Evolutionary conservation across 2,113 vertebrate species (phyloP), one percentile per base, ranked within the genome.

Genomic region (Ammodytes marinus): DNA sequence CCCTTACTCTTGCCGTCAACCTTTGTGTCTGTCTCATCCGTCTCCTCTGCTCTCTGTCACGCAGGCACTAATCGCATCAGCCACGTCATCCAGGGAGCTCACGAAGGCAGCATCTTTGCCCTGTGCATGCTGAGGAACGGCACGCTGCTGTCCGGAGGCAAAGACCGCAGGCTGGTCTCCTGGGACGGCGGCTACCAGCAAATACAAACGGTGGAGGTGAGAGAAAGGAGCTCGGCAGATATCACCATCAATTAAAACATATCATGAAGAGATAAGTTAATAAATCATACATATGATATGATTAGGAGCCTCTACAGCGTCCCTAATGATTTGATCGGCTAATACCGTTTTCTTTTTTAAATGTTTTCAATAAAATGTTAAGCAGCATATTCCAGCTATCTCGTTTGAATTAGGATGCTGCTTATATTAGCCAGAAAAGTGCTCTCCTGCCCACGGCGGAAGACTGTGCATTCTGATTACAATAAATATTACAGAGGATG

Each of bases 31-130:
- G 43, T 84, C 72, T 68, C 79, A 61, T 79, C 77, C 64, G 27
- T 88, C 83, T 83, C 58, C 15, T 90, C 80, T 85, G 40, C 55
- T 92, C 79, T 89, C 80, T 79, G 61, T 69, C 86, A 12, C 86
- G 13, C 89, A 99, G 98, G 98, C 92, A 97, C 96, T 69, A 99
- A 99, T 89, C 97, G 98, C 53, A 99, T 99, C 93, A 98, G 96
- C 94, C 96, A 96, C 0, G 97, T 95, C 67, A 92, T 99, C 82
- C 97, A 96, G 76, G 98, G 97, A 19, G 98, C 98, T 79, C 98
- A 99, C 0, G 97, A 98, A 83, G 97, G 97, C 9, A 99, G 98
- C 70, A 96, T 99, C 92, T 99, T 99, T 92, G 95, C 98, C 10
- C 96, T 99, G 90, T 99, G 97, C 78, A 99, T 98, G 97, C 88